A percentile compares a stretch with the other conserved stretches of the same genome.
These are phyloP conservation scores for Sinonovacula constricta DNA, from an alignment of 1,140 invertebrate genomes.

Conservation along the genomic window DNA sequence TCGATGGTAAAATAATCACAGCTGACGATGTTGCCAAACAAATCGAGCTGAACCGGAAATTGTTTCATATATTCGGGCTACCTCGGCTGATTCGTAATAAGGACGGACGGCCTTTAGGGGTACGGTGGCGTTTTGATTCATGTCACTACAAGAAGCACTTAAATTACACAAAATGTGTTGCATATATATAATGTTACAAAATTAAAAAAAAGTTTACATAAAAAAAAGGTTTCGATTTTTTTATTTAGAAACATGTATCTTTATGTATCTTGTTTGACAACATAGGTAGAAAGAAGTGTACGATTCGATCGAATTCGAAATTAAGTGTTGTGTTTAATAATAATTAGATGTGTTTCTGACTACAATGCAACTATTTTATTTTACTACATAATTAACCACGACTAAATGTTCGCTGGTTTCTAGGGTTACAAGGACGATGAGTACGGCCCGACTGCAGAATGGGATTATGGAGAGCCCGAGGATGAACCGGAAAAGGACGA, in stretches of 20 bases:
- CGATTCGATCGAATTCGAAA: background rate
- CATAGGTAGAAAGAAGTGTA: background rate
- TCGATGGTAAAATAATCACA: constrained; percentile 33
- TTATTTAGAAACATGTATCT: too few species aligned
- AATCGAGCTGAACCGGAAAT: constrained; percentile 13
- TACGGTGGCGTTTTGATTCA: constrained; percentile 4
- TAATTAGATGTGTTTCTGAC: too few species aligned
- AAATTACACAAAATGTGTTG: too few species aligned
- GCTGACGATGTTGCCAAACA: constrained; percentile 16
- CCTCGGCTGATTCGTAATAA: constrained; percentile 33
- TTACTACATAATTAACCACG: background rate
- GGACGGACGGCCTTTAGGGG: constrained; percentile 42
- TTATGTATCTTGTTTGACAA: background rate
- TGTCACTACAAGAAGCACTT: too few species aligned
- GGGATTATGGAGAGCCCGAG: constrained; percentile 27
- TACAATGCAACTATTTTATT: too few species aligned
- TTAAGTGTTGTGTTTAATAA: too few species aligned
- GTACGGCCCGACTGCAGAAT: constrained; percentile 39
- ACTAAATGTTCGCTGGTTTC: background rate
- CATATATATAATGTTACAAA: too few species aligned
- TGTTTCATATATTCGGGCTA: constrained; percentile 26
- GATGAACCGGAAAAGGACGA: constrained; percentile 18
- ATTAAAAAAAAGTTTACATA: too few species aligned
- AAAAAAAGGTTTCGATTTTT: too few species aligned
- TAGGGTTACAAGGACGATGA: constrained; percentile 50